Conservation (phyloP, 2,888 invertebrate species). For the Dinocampus coccinellae region DNA sequence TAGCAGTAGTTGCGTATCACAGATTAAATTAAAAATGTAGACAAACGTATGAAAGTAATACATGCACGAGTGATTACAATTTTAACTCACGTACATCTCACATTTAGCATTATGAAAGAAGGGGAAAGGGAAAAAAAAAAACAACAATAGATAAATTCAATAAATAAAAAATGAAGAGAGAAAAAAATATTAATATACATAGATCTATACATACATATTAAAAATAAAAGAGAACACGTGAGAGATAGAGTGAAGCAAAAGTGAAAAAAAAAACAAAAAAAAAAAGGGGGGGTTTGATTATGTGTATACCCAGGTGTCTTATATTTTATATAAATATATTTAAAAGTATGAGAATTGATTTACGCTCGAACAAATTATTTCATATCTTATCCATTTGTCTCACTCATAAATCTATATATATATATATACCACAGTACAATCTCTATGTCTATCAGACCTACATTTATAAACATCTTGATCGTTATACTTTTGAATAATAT, state of each 20-base stretch:
- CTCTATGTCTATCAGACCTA: neutral
- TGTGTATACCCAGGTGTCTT: slow-evolving; percentile 57
- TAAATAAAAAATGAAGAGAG: neutral
- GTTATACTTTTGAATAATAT: neutral
- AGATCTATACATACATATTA: neutral
- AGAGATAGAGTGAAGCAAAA: neutral
- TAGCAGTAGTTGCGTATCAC: too few relatives aligned
- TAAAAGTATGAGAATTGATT: slow-evolving; percentile 36
- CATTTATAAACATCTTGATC: neutral
- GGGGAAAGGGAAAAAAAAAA: too few relatives aligned
- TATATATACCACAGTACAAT: neutral
- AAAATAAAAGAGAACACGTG: neutral
- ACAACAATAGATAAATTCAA: neutral
- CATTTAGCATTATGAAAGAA: neutral
- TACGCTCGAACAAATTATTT: slow-evolving; percentile 53
- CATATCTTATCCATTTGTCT: slow-evolving; percentile 47
- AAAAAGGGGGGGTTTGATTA: slow-evolving; percentile 17
- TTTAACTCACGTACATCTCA: neutral
- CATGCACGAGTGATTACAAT: slow-evolving; percentile 20
- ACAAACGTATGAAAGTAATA: neutral
- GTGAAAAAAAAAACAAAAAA: neutral
- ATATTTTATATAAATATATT: neutral
- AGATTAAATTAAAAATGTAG: too few relatives aligned
- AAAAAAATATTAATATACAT: neutral
- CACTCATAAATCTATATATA: slow-evolving; percentile 14